Percentiles rank a stretch among this genome's conserved stretches.
Evolutionary conservation across 1,140 invertebrate genomes (phyloP).

Genomic region (Brachionus plicatilis): DNA sequence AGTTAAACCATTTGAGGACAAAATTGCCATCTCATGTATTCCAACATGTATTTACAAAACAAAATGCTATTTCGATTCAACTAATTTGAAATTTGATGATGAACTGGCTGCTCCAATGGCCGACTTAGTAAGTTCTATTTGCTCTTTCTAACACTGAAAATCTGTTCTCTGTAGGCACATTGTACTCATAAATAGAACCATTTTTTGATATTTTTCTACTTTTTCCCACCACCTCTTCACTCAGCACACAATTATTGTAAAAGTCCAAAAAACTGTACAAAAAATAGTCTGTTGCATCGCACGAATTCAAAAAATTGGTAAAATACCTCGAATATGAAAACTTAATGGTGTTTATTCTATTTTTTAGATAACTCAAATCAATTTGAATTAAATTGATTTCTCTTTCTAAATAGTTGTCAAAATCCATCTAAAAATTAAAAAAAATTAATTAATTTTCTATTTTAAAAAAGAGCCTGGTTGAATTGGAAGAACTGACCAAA

Average conservation of each 20-base stretch:
- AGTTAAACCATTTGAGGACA: neutral
- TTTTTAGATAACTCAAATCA: neutral
- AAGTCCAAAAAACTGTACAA: neutral
- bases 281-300: neutral
- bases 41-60: neutral
- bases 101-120: neutral
- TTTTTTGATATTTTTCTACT: neutral
- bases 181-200: neutral
- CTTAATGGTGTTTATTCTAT: neutral
- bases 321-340: neutral
- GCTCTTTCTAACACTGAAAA: neutral
- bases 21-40: neutral
- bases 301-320: neutral
- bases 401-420: neutral
- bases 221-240: neutral
- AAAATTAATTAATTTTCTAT: neutral
- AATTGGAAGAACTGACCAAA: slow-evolving; percentile 9
- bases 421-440: neutral
- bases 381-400: neutral
- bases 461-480: neutral
- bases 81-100: neutral
- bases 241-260: neutral
- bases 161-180: neutral
- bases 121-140: neutral
- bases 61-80: neutral